Evolutionary conservation across 2,113 vertebrate genomes (phyloP).

Genomic region (Bubalus kerabau): DNA sequence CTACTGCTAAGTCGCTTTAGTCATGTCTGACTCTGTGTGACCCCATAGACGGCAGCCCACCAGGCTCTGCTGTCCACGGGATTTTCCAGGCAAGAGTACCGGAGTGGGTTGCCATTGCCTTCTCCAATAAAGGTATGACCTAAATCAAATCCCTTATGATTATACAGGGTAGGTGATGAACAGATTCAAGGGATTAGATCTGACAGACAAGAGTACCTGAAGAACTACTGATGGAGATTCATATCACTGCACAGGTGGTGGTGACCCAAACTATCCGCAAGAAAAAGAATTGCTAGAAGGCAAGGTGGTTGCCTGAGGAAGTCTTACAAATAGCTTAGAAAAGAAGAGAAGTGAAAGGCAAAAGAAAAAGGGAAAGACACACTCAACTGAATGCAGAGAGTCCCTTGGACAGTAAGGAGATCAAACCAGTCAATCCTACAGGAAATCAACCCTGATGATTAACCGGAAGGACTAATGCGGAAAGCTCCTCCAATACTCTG

Average conservation of each 20-base stretch:
- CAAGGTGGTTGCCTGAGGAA: background rate
- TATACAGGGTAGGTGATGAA: background rate
- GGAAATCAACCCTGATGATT: background rate
- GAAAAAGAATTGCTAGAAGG: background rate
- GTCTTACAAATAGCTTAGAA: background rate
- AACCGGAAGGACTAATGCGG: background rate
- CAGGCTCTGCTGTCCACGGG: background rate
- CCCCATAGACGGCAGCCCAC: background rate
- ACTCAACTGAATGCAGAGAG: background rate
- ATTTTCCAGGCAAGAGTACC: background rate
- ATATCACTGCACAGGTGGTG: background rate
- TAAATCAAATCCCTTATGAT: background rate
- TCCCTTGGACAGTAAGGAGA: background rate
- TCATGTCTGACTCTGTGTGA: rapidly evolving
- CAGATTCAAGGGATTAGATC: background rate
- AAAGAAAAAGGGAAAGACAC: background rate
- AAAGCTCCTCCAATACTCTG: background rate
- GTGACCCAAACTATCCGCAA: background rate
- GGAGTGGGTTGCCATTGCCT: background rate
- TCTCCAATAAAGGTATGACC: background rate
- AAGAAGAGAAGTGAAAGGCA: background rate
- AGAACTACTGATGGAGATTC: background rate
- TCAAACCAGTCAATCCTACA: background rate
- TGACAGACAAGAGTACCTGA: background rate
- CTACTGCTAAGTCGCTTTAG: background rate